These are phyloP conservation scores for Lordiphosa stackelbergi DNA, from an alignment of 1,140 invertebrate species.

Conservation along the genomic window DNA sequence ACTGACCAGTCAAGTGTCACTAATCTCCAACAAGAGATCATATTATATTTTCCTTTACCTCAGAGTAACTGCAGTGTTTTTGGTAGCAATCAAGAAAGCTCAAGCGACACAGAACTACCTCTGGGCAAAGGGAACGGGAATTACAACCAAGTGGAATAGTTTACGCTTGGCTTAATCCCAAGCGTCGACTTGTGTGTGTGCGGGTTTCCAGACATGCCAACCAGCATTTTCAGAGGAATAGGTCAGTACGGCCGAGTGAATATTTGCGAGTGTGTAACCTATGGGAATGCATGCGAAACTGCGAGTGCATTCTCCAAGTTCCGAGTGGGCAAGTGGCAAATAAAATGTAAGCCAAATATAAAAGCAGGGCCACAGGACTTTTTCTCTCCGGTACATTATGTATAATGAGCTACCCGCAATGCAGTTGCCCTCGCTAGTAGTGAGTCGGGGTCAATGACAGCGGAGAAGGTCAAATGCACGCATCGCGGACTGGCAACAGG, in stretches of 20 bases:
- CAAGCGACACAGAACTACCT: background rate
- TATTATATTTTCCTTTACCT: conserved; percentile 51
- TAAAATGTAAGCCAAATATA: conserved; percentile 36
- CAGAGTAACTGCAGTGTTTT: background rate
- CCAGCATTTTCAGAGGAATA: conserved; percentile 70
- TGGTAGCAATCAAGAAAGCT: background rate
- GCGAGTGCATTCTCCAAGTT: conserved; percentile 51
- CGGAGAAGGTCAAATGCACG: conserved; percentile 62
- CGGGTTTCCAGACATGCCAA: conserved; percentile 39
- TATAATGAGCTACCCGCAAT: conserved; percentile 42
- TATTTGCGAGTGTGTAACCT: conserved; percentile 34
- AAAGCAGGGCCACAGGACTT: conserved; percentile 37
- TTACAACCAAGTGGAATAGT: conserved; percentile 40
- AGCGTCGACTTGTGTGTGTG: conserved; percentile 41
- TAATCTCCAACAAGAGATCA: conserved; percentile 54
- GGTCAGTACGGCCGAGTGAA: conserved; percentile 67
- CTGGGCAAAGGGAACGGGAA: background rate
- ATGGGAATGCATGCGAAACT: conserved; percentile 11
- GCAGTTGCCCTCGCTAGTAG: conserved; percentile 41
- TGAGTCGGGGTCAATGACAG: conserved; percentile 69
- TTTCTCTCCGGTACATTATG: conserved; percentile 24
- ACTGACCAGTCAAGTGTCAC: conserved; percentile 51
- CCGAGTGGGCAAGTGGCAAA: conserved; percentile 48
- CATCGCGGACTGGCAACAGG: conserved; percentile 10
- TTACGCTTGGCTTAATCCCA: conserved; percentile 43